A percentile compares a stretch with the other conserved stretches of the same genome.
These are phyloP conservation scores for Elegia similella DNA, from an alignment of 2,888 invertebrate species.

Conservation along the genomic window DNA sequence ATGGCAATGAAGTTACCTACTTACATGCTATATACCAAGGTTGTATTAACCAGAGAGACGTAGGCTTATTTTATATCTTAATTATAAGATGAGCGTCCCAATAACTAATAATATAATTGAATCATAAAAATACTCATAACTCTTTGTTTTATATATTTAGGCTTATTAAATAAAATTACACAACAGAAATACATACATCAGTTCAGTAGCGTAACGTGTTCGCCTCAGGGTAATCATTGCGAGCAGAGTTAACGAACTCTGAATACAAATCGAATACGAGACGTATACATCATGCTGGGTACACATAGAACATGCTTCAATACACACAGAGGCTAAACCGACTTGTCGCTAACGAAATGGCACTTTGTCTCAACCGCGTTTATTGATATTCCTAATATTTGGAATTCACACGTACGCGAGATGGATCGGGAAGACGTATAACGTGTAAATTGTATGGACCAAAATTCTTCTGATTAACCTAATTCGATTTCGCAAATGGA, in stretches of 20 bases:
- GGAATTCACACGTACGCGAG: constrained; percentile 17
- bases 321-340: constrained; percentile 10
- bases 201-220: constrained; percentile 29
- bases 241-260: constrained; percentile 65
- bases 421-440: constrained; percentile 6
- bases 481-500: constrained; percentile 15
- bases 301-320: constrained; percentile 20
- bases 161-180: constrained; percentile 4
- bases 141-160: neutral
- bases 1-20: too few relatives aligned
- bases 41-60: too few relatives aligned
- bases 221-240: constrained; percentile 58
- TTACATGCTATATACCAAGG: too few relatives aligned
- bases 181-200: constrained; percentile 22
- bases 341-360: neutral
- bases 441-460: constrained; percentile 10
- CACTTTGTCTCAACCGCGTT: neutral
- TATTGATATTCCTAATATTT: constrained; percentile 22
- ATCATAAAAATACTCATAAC: neutral
- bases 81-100: neutral
- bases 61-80: too few relatives aligned
- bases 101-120: neutral
- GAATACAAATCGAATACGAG: constrained; percentile 64
- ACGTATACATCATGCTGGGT: constrained; percentile 28
- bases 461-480: constrained; percentile 14